A percentile compares a stretch with the other conserved stretches of the same genome.
These are phyloP conservation scores for Cantharis nigra DNA, from an alignment of 2,888 invertebrate genomes.

Conservation along the genomic window DNA sequence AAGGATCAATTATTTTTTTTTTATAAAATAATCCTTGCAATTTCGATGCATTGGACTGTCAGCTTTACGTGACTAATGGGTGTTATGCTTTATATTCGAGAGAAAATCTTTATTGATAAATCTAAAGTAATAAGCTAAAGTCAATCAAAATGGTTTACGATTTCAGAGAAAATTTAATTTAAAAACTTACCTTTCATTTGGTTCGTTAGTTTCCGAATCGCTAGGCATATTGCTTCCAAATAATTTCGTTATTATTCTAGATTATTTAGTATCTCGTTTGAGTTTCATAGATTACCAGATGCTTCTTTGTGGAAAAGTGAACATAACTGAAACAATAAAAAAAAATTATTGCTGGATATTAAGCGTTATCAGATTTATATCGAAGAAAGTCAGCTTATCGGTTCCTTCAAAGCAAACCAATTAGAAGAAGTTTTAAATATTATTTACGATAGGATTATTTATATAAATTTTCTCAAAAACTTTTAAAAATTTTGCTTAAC, in stretches of 20 bases:
- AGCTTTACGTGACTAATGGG: background rate
- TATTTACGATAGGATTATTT: background rate
- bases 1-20: background rate
- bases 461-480: background rate
- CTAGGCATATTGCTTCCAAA: conserved; percentile 24
- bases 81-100: background rate
- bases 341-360: background rate
- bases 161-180: conserved; percentile 1
- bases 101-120: background rate
- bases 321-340: background rate
- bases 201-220: conserved; percentile 30
- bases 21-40: background rate
- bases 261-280: background rate
- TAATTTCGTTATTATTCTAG: conserved; percentile 2
- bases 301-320: background rate
- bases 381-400: background rate
- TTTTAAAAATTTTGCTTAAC: background rate
- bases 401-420: background rate
- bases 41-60: background rate
- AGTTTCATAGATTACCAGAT: background rate
- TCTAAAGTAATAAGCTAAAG: background rate
- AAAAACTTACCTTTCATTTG: conserved; percentile 28
- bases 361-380: background rate
- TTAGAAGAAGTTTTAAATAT: background rate
- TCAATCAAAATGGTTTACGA: background rate